Evolutionary conservation across 1,140 invertebrate genomes (phyloP), one percentile per base, ranked within the genome.

Genomic region (Magallana angulata): DNA sequence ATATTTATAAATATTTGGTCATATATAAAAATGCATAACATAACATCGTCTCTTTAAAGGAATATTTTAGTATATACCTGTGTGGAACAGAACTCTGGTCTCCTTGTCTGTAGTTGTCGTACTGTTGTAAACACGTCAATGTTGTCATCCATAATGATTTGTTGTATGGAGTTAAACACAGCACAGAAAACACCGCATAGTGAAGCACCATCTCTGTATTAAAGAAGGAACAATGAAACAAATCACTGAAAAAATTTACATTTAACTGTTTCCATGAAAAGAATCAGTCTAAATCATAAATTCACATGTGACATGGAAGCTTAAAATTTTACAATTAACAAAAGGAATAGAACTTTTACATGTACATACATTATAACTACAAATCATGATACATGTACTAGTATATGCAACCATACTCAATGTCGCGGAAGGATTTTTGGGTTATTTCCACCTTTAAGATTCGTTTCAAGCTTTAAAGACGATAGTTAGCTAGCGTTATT

Each of bases 1-100:
- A 48, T 48, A 48, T 48, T 48, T 48, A 48, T 48, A 24, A 24
- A 24, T 24, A 5, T 2, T 48, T 48, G 36, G 36, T 0, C 36
- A 48, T 2, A 48, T 48, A 48, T 5, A 48, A 48, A 48, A 48
- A 48, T 48, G 36, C 2, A 0, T 12, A 12, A 62, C 60, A 24
- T 24, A 24, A 24, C 60, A 6, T 24, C 14, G 60, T 62, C 14
- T 12, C 11, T 62, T 16, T 16, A 11, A n/a, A 12, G 0, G n/a
- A 0, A 62, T 62, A 62, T 12, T 0, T 12, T 62, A 62, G 60
- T 62, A n/a, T 62, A n/a, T 36, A 76, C 68, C 24, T 76, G 68
- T 30, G 68, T 76, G 8, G 68, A 76, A 76, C 68, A 76, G 36
- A 84, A 64, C 64, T 84, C 83, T 64, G 83, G 83, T 64, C 83